Conservation (phyloP, 2,888 invertebrate genomes). For the Halictus ligatus region DNA sequence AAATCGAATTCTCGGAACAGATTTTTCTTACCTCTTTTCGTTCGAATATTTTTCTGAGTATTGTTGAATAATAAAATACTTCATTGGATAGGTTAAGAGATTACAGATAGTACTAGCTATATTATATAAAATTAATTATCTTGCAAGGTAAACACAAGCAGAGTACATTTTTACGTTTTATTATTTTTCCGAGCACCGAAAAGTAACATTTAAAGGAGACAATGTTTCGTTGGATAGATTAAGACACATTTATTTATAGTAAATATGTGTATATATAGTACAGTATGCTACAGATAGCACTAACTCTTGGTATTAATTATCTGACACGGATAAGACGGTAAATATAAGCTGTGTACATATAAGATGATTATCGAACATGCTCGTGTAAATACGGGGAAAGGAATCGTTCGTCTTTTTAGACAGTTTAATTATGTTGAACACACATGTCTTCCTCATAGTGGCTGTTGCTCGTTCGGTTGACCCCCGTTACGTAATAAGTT, state of each 20-base stretch:
- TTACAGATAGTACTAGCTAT: too few relatives aligned
- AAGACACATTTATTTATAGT: neutral
- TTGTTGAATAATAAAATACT: neutral
- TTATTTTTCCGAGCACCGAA: too few relatives aligned
- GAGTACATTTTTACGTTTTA: too few relatives aligned
- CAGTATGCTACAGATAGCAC: neutral
- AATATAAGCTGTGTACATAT: neutral
- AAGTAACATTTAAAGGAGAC: too few relatives aligned
- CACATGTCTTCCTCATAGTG: conserved; percentile 51
- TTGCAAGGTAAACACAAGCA: too few relatives aligned
- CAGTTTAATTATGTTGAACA: conserved; percentile 16
- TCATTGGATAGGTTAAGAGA: neutral
- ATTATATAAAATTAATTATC: too few relatives aligned
- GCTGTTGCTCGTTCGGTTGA: conserved; percentile 61
- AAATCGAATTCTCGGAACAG: neutral
- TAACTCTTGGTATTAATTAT: neutral
- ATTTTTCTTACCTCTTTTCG: neutral
- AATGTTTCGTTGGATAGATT: neutral
- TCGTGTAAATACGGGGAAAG: conserved; percentile 44
- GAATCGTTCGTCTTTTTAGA: conserved; percentile 67
- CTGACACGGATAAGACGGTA: neutral
- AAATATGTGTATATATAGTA: too few relatives aligned
- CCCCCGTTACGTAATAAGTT: conserved; percentile 37
- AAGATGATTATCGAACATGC: neutral
- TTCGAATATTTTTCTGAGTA: neutral